Evolutionary conservation across 2,888 invertebrate species (phyloP), one percentile per base, ranked within the genome.

Genomic region (Tethea ocularis): DNA sequence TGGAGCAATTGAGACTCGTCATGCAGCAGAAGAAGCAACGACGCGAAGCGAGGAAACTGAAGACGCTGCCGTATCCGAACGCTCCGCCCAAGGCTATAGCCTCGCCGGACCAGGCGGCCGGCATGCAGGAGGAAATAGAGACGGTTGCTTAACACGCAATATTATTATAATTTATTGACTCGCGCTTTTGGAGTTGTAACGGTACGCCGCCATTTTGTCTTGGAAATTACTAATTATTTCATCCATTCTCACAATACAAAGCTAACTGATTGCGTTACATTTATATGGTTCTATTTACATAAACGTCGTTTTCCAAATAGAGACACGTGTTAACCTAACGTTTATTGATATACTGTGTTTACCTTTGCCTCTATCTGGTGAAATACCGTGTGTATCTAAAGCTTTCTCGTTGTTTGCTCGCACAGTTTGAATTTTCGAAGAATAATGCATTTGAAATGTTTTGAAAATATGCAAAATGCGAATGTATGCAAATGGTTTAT

Each of bases 11-110:
- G 58, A 95, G 98, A 69, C 94, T 97, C 69, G 97, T 98, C 61
- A 97, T 98, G 97, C 97, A 97, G 74, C 97, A 98, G 85, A 95
- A 97, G 75, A 96, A 97, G 67, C 96, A 97, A 67, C 94, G 97
- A 63, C 95, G 98, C 57, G 96, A 97, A 76, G 97, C 96, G 52
- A 94, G 97, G 59, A 96, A 95, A 82, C 88, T 95, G 63, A 95
- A 95, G 80, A 94, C 94, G 2, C 86, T 95, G 56, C 97, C 97
- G 10, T 97, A 97, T 67, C 71, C 84, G 17, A 80, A 65, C 46
- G 66, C 84, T 29, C 82, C 88, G 20, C 75, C 85, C 94, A 98
- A 98, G 94, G 97, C 98, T 78, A 97, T 96, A 82, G 97, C 94
- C 70, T 96, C 97, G 77, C 96, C 96, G 95, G 99, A 98, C 66